Base-by-base conservation (phyloP, 2,113 vertebrate species). In the Laticauda colubrina region DNA sequence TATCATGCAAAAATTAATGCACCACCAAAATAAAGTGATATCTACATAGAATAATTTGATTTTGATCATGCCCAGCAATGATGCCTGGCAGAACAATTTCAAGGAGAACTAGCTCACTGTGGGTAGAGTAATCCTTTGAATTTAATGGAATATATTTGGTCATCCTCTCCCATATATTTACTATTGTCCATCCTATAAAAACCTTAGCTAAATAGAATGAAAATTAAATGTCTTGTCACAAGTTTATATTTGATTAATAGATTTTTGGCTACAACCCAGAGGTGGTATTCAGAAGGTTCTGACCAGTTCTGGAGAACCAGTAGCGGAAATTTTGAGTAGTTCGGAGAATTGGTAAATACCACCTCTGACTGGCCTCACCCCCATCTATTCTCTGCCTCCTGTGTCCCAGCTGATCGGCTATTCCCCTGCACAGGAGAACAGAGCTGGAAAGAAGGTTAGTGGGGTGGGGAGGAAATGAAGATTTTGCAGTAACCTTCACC, bases 91-190 rank as follows among this genome's bases (percentile, higher is more conserved):
- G 18, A 34, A 75, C 56, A 85, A 92, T 92, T 69, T 54, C 53
- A 90, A 90, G 85, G 57, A 92, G 85, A 93, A 88, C 23, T 23
- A 96, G 86, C 21, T 85, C 59, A 88, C 85, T 61, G 92, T 24
- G 15, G 48, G 34, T 87, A 93, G 93, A 95, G 94, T 2, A 0
- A 91, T 88, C 85, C n/a, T 69, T 0, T 18, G 92, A 90, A 56
- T 93, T 59, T 93, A 91, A 89, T 85, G 93, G 89, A 86, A 14
- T 56, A 53, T 90, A 92, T 92, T 2, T 0, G 85, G 92, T 24
- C 56, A 91, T 94, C 81, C 45, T 53, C 92, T 94, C 2, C 0
- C 0, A 9, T 69, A 53, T 55, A 86, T 91, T 94, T 93, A 85
- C 64, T 55, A 18, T 6, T 15, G 26, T 20, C 23, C 55, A 54